phyloP scores from a whole-genome alignment of 2,113 vertebrate genomes.

The Larimichthys polyactis region DNA sequence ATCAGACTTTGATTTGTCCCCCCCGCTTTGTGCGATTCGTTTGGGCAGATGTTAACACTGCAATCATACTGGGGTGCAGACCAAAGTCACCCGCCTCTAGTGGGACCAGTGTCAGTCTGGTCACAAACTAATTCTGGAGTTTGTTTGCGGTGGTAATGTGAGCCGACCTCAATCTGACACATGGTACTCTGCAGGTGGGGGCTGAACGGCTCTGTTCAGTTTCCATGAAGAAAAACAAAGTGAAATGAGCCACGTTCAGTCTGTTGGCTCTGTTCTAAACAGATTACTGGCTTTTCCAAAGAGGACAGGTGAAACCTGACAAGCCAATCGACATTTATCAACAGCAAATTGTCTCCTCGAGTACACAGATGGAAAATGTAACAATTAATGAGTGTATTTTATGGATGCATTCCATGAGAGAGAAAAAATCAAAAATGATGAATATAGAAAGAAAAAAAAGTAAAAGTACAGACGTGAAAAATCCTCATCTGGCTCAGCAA shows the following conservation, averaged over 20 bases:
- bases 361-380: not conserved
- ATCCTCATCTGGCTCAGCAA: not conserved
- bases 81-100: too few species aligned
- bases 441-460: not conserved
- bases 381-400: not conserved
- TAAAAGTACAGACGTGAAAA: not conserved
- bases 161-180: not conserved
- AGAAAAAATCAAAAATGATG: too few species aligned
- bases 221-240: slow-evolving; percentile 1
- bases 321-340: slow-evolving; percentile 31
- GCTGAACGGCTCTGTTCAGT: not conserved
- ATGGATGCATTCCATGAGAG: not conserved
- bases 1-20: not conserved
- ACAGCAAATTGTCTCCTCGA: not conserved
- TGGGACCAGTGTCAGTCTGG: not conserved
- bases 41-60: not conserved
- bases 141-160: not conserved
- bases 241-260: slow-evolving; percentile 14
- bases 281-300: slow-evolving; percentile 4
- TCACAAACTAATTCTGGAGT: not conserved
- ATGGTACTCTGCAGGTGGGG: not conserved
- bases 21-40: not conserved
- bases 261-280: not conserved
- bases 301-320: not conserved
- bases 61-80: not conserved